Percentiles rank a stretch among this genome's conserved stretches.
These are phyloP conservation scores for Nymphalis io DNA, from an alignment of 1,140 invertebrate genomes.

Conservation along the genomic window DNA sequence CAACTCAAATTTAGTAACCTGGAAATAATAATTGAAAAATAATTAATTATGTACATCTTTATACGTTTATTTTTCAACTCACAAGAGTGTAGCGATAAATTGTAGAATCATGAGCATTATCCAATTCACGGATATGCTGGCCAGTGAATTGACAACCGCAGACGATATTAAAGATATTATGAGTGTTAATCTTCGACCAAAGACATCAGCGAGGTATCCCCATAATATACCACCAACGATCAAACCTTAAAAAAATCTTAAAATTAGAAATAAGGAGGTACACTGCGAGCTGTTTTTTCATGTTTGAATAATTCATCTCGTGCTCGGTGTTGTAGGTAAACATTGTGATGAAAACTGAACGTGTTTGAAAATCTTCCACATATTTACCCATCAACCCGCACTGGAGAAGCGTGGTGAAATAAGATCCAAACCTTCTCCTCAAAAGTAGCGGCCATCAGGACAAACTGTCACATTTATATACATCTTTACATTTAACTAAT, in stretches of 20 bases:
- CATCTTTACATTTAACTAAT: no score
- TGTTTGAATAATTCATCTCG: no score
- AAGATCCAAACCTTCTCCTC: no score
- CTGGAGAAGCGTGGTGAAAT: no score
- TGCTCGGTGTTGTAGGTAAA: no score
- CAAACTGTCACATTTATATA: no score
- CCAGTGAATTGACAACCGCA: constrained; percentile 47
- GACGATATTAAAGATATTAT: constrained; percentile 52
- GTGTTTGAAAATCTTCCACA: no score
- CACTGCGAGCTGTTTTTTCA: no score
- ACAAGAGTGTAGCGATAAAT: constrained; percentile 59
- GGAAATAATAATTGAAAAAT: no score
- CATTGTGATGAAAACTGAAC: no score
- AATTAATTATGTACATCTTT: not conserved
- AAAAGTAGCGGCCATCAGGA: no score
- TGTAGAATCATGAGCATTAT: constrained; percentile 61
- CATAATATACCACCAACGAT: constrained; percentile 83
- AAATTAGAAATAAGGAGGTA: not conserved
- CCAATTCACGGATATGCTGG: constrained; percentile 65
- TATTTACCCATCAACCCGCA: no score
- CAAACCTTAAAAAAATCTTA: constrained; percentile 73
- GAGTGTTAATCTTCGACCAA: constrained; percentile 82
- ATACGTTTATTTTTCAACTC: not conserved
- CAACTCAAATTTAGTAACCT: not conserved
- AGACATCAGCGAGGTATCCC: constrained; percentile 87